phyloP scores from a whole-genome alignment of 2,113 vertebrate species.

The Tetraodon nigroviridis region DNA sequence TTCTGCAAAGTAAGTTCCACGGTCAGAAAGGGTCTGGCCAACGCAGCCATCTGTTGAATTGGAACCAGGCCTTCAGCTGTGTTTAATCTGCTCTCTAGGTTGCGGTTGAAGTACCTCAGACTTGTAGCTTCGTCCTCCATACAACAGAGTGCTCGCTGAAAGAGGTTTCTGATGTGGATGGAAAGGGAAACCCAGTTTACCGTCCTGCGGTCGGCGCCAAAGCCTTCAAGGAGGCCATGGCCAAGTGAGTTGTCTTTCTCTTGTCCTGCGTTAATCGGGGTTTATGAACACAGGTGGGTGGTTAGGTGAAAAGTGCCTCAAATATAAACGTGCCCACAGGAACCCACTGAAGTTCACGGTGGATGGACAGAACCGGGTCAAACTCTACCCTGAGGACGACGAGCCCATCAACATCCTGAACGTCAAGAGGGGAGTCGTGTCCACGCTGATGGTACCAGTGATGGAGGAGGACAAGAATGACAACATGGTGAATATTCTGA shows the following conservation, averaged over 20 bases:
- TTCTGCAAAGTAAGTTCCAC: slow-evolving; percentile 78
- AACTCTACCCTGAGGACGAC: slow-evolving; percentile 77
- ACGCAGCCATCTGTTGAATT: not conserved
- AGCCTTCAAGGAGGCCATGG: slow-evolving; percentile 82
- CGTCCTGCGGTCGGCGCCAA: slow-evolving; percentile 74
- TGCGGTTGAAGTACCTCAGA: slow-evolving; percentile 86
- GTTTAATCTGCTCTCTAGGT: slow-evolving; percentile 68
- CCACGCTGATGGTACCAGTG: slow-evolving; percentile 80
- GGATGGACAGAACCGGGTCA: slow-evolving; percentile 64
- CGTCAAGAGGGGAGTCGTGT: slow-evolving; percentile 90
- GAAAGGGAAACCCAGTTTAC: slow-evolving; percentile 66
- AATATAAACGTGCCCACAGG: slow-evolving; percentile 57
- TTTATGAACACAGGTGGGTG: not conserved
- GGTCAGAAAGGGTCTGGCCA: not conserved
- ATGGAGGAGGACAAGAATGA: slow-evolving; percentile 69
- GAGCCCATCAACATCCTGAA: slow-evolving; percentile 84
- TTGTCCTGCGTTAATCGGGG: not conserved
- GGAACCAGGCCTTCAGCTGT: no score
- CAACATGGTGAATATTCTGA: slow-evolving; percentile 54
- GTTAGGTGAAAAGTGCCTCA: not conserved
- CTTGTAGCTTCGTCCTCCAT: slow-evolving; percentile 80
- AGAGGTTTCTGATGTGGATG: slow-evolving; percentile 69
- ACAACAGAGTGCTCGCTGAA: slow-evolving; percentile 81
- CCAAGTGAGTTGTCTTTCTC: slow-evolving; percentile 69
- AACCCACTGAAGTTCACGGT: slow-evolving; percentile 76